Evolutionary conservation across 1,140 invertebrate species (phyloP), one percentile per base, ranked within the genome.

Genomic region (Melanaphis sacchari): DNA sequence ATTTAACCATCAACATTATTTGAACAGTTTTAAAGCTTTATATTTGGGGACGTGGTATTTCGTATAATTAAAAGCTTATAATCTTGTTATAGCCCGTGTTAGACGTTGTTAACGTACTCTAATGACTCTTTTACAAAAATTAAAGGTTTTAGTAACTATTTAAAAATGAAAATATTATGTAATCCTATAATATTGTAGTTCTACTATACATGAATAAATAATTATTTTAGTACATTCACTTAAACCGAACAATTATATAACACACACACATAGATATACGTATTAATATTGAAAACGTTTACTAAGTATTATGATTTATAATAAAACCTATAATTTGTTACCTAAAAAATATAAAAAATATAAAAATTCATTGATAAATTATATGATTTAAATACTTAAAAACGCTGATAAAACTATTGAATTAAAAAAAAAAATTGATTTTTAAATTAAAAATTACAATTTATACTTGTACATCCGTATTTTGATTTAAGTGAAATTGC

Each of bases 51-150:
- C 46, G 87, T 89, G 87, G 46, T 89, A 49, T 36, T 89, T 89
- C 46, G 87, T 89, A 24, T 89, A 52, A 89, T 89, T 89, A 89
- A 89, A 89, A 89, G 87, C 43, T 89, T 52, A 76, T 76, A 52
- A 89, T 38, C 18, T n/a, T 49, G 21, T 89, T 52, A 46, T 49
- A 38, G 26, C 41, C 49, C 31, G 85, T 49, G 46, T 89, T n/a
- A 49, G 43, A 88, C 43, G 85, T 21, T 46, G 18, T 43, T 49
- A 88, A 88, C 85, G 43, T 88, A 43, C n/a, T 88, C 11, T 49
- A 49, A 88, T 36, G 26, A 40, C 41, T 76, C 31, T n/a, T 88
- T 49, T n/a, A 49, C 43, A 88, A 46, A 88, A 36, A 88, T n/a
- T 0, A 38, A 40, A 40, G 82, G 40, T 85, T 85, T 41, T 49